Evolutionary conservation across 2,797 vertebrate genomes (phyloP), one percentile per base, ranked within the genome.

Genomic region (Neosilurus mollespiculum): DNA sequence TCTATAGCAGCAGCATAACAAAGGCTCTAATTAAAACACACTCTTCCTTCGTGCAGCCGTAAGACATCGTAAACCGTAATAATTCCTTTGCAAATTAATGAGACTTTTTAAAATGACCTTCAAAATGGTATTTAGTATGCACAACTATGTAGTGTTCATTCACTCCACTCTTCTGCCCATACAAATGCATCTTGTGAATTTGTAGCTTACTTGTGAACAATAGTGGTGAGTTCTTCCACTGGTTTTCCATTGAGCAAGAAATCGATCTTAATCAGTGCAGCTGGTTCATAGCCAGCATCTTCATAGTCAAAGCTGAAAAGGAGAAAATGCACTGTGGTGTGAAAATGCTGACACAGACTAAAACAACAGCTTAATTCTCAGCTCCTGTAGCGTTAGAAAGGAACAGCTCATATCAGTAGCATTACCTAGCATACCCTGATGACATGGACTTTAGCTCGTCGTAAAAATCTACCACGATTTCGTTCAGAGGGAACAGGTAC

Each of bases 401-500:
- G 15, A 80, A 64, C 26, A 34, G 24, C 16, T 65, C 24, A 56
- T 56, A 56, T 51, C 24, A 62, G 30, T 53, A 67, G n/a, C 67
- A n/a, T 80, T 92, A 98, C 97, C 98, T 99, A 90, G 97, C 98
- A 85, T 99, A 99, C 91, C 98, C 98, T 79, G 98, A 99, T 43
- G 97, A 98, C 65, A 98, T 58, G 2, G 98, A 98, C 89, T 99
- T 99, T 18, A 99, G 95, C 65, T 93, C 91, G 88, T 99, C 97
- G 26, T 99, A 99, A 92, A 99, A 99, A 92, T 99, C 98, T 80
- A 99, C 95, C 43, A 99, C 96, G 1, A 99, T 94, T 94, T 99
- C 98, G 91, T 98, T 99, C 66, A 99, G 91, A 77, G 98, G 98
- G 78, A 99, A 96, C 81, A 96, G 89, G 86, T 96, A 99, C 88